These are phyloP conservation scores for Alcis repandata DNA, from an alignment of 2,888 invertebrate species.

Conservation along the genomic window DNA sequence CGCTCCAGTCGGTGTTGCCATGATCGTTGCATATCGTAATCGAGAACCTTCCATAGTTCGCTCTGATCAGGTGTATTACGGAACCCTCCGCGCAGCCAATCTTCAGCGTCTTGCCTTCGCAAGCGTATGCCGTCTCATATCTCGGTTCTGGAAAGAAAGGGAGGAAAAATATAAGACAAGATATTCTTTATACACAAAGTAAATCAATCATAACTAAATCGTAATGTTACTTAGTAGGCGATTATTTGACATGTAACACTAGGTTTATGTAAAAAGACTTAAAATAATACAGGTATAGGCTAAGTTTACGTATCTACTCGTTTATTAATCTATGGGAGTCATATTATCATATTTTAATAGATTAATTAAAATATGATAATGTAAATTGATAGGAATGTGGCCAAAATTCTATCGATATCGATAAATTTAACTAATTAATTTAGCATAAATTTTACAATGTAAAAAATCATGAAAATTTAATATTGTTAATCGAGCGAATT, in stretches of 20 bases:
- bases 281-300: too few relatives aligned
- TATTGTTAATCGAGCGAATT: too few relatives aligned
- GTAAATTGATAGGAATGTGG: not conserved
- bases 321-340: too few relatives aligned
- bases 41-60: slow-evolving; percentile 97
- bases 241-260: too few relatives aligned
- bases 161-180: slow-evolving; percentile 16
- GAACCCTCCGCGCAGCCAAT: slow-evolving; percentile 96
- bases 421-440: not conserved
- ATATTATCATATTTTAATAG: not conserved
- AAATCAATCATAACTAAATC: too few relatives aligned
- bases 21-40: slow-evolving; percentile 98
- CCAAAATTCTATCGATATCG: not conserved
- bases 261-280: too few relatives aligned
- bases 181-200: not conserved
- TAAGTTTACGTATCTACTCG: too few relatives aligned
- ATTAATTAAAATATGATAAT: not conserved
- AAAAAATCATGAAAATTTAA: too few relatives aligned
- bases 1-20: slow-evolving; percentile 98
- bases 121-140: slow-evolving; percentile 97
- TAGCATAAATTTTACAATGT: not conserved
- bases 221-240: too few relatives aligned
- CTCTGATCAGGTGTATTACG: slow-evolving; percentile 95
- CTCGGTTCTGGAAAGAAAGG: slow-evolving; percentile 88
- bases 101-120: slow-evolving; percentile 96